Evolutionary conservation across 2,113 vertebrate species (phyloP).

Genomic region (Epinephelus lanceolatus): DNA sequence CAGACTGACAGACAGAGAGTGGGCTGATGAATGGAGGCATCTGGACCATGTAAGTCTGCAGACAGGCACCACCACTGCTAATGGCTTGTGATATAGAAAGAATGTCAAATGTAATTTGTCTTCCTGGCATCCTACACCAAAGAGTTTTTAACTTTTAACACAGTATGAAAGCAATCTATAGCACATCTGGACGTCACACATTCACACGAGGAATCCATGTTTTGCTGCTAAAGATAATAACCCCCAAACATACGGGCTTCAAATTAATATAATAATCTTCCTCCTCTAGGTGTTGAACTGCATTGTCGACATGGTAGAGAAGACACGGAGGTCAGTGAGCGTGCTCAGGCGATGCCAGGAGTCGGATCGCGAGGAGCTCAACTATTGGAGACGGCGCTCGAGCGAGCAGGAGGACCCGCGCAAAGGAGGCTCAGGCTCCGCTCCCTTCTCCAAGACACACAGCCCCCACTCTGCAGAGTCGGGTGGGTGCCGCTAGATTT

Average conservation of each 20-base stretch:
- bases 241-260: neutral
- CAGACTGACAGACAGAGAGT: slow-evolving; percentile 97
- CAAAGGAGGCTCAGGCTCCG: slow-evolving; percentile 83
- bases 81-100: slow-evolving; percentile 54
- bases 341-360: slow-evolving; percentile 97
- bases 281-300: slow-evolving; percentile 92
- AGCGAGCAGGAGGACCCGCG: slow-evolving; percentile 92
- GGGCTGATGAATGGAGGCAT: slow-evolving; percentile 99
- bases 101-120: slow-evolving; percentile 48
- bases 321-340: slow-evolving; percentile 94
- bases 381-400: slow-evolving; percentile 94
- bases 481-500: slow-evolving; percentile 81
- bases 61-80: slow-evolving; percentile 42
- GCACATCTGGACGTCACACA: neutral
- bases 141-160: slow-evolving; percentile 23
- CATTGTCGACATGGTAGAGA: slow-evolving; percentile 99
- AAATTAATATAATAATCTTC: neutral
- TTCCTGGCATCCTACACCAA: neutral
- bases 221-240: neutral
- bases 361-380: slow-evolving; percentile 95
- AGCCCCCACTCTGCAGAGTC: slow-evolving; percentile 91
- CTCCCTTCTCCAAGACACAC: slow-evolving; percentile 89
- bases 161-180: slow-evolving; percentile 12
- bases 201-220: neutral
- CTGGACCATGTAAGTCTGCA: slow-evolving; percentile 94